phyloP scores from a whole-genome alignment of 2,113 vertebrate species.

The Xyrauchen texanus region DNA sequence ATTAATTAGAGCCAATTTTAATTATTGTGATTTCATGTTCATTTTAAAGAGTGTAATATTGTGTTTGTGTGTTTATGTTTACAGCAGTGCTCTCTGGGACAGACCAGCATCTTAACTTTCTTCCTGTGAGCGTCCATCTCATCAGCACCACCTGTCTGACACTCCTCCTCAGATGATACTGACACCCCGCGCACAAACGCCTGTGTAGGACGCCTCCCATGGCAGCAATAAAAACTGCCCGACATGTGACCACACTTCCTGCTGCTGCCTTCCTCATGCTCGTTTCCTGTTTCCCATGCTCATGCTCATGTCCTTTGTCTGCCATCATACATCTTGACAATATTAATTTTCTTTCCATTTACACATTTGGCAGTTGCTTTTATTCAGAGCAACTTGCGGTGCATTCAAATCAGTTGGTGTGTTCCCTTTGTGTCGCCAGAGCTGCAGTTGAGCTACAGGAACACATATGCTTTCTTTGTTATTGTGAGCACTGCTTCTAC shows the following conservation, averaged over 20 bases:
- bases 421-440: too few species aligned
- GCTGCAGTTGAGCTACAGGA: too few species aligned
- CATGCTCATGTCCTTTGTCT: not conserved
- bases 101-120: slow-evolving; percentile 53
- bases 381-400: too few species aligned
- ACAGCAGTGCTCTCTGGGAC: slow-evolving; percentile 72
- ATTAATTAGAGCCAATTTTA: too few species aligned
- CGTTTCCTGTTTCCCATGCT: not conserved
- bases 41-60: not conserved
- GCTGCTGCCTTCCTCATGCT: slow-evolving; percentile 22
- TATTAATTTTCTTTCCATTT: too few species aligned
- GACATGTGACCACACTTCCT: slow-evolving; percentile 43
- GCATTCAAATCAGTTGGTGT: too few species aligned
- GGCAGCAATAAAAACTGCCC: slow-evolving; percentile 68
- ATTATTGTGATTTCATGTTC: not conserved
- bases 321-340: too few species aligned
- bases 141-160: slow-evolving; percentile 64
- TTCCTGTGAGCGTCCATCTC: slow-evolving; percentile 64
- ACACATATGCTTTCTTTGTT: not conserved
- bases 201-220: slow-evolving; percentile 49
- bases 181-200: slow-evolving; percentile 34
- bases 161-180: slow-evolving; percentile 77
- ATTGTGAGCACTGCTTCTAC: not conserved
- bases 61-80: slow-evolving; percentile 30
- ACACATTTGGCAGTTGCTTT: too few species aligned